These are phyloP conservation scores for Cyrtorhinus lividipennis DNA, from an alignment of 1,140 invertebrate genomes.

Conservation along the genomic window DNA sequence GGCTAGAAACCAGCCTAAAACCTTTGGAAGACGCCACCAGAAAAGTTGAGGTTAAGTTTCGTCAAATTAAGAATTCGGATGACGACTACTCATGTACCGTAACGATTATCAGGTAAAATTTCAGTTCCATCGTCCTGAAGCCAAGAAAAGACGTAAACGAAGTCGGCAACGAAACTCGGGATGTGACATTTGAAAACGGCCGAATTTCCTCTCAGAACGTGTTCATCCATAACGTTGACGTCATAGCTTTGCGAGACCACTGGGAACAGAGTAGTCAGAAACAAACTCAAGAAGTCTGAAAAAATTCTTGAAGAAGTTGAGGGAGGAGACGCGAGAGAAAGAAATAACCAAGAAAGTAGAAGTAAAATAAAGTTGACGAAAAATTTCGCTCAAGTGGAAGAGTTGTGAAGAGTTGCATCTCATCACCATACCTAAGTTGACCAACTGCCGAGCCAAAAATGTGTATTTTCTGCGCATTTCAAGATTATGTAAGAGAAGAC, in stretches of 20 bases:
- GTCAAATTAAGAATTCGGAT: no score
- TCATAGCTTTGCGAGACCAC: slow-evolving; percentile 79
- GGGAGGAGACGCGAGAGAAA: background rate
- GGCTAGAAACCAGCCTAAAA: no score
- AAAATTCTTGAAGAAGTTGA: background rate
- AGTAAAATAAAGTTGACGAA: no score
- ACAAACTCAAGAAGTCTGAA: background rate
- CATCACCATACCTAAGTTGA: no score
- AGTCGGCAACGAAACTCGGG: slow-evolving; percentile 81
- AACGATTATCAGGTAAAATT: slow-evolving; percentile 46
- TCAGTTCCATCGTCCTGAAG: slow-evolving; percentile 56
- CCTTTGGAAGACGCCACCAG: no score
- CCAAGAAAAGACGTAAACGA: slow-evolving; percentile 70
- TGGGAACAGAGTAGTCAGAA: slow-evolving; percentile 31
- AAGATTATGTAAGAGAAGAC: no score
- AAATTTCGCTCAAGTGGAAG: no score
- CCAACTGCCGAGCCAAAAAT: no score
- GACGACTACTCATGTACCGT: slow-evolving; percentile 38
- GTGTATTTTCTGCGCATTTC: no score
- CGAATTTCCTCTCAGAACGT: slow-evolving; percentile 74
- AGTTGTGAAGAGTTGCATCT: no score
- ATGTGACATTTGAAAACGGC: slow-evolving; percentile 84
- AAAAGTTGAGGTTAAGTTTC: no score
- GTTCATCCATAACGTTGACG: slow-evolving; percentile 79
- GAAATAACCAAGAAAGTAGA: background rate